Evolutionary conservation across 2,797 vertebrate species (phyloP).

Genomic region (Pempheris klunzingeri): DNA sequence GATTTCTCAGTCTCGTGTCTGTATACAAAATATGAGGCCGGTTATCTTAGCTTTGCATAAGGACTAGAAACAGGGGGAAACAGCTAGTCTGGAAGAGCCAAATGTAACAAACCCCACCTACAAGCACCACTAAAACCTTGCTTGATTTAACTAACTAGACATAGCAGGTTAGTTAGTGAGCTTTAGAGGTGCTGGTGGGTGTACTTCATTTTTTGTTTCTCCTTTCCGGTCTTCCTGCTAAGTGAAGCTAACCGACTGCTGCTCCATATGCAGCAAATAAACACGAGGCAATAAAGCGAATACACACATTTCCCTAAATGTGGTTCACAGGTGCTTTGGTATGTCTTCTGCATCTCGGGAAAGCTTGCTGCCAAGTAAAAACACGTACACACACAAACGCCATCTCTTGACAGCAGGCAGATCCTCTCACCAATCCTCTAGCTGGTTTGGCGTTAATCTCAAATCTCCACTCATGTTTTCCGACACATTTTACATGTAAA

Average conservation of each 20-base stretch:
- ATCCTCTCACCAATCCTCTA: conserved; percentile 1
- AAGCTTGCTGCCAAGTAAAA: background rate
- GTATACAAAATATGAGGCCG: background rate
- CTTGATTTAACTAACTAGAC: too few species aligned
- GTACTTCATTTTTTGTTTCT: background rate
- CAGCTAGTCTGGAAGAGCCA: background rate
- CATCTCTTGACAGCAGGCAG: background rate
- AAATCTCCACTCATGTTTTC: conserved; percentile 8
- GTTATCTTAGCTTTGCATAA: background rate
- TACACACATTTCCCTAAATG: background rate
- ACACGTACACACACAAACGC: background rate
- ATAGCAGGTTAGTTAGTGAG: background rate
- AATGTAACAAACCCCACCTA: background rate
- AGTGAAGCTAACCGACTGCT: background rate
- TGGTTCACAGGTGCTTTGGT: conserved; percentile 1
- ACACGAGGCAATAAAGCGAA: background rate
- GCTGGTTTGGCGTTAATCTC: conserved; percentile 4
- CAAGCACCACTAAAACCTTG: background rate
- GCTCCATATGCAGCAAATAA: background rate
- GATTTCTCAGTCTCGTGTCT: background rate
- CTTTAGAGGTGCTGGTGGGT: background rate
- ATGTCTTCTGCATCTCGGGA: background rate
- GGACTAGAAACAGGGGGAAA: background rate
- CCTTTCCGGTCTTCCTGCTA: background rate
- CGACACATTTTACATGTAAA: conserved; percentile 20